These are phyloP conservation scores for Pangasius krempfi DNA, from an alignment of 2,797 vertebrate species.

Conservation along the genomic window DNA sequence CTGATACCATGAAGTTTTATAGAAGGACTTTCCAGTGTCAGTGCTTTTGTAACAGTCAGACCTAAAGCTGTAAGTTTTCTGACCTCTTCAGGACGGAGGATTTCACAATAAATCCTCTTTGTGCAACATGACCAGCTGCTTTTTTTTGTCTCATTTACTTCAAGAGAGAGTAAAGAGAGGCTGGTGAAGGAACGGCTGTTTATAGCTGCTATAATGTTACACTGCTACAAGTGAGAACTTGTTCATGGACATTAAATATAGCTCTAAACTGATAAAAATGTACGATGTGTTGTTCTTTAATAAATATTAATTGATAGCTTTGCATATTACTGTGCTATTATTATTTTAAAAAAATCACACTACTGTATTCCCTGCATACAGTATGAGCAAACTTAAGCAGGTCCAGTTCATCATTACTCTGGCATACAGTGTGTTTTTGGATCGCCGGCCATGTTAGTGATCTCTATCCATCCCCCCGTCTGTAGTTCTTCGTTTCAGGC, in stretches of 20 bases:
- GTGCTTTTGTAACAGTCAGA: not conserved
- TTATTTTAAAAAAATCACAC: not conserved
- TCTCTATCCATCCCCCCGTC: not conserved
- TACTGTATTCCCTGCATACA: not conserved
- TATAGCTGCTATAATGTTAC: not conserved
- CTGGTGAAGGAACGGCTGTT: not conserved
- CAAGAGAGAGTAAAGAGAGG: not conserved
- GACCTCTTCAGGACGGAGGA: not conserved
- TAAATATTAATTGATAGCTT: not conserved
- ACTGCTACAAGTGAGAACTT: not conserved
- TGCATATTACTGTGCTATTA: not conserved
- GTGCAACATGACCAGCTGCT: not conserved
- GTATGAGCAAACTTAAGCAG: not conserved
- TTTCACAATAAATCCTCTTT: not conserved
- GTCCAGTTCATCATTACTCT: not conserved
- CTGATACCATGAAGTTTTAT: not conserved
- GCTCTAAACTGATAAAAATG: not conserved
- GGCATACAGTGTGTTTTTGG: not conserved
- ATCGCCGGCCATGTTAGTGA: not conserved
- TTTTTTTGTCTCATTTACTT: not conserved
- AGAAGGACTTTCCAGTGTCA: not conserved
- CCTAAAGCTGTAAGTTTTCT: no score
- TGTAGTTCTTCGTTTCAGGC: slow-evolving; percentile 58
- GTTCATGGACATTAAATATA: not conserved
- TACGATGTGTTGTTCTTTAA: not conserved